Evolutionary conservation across 2,113 vertebrate genomes (phyloP).

Genomic region (Hymenochirus boettgeri): DNA sequence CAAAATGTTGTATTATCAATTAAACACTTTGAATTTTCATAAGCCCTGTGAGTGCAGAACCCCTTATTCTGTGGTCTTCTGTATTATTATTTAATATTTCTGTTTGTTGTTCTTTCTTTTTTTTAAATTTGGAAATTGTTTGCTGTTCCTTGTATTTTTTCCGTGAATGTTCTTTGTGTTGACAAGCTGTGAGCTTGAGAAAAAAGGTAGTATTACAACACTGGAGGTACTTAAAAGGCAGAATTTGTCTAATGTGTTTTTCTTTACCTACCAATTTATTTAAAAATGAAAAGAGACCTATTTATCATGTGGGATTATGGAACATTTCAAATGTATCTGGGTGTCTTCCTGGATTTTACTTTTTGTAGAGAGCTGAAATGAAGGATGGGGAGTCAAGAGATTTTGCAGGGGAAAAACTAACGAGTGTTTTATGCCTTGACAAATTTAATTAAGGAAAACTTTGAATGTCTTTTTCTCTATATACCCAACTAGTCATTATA

Average conservation of each 20-base stretch:
- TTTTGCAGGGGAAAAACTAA: slow-evolving; percentile 47
- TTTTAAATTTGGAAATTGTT: neutral
- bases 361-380: slow-evolving; percentile 46
- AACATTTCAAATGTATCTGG: slow-evolving; percentile 54
- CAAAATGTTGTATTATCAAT: too few relatives aligned
- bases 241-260: slow-evolving; percentile 1
- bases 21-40: too few relatives aligned
- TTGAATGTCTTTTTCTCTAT: slow-evolving; percentile 47
- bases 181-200: neutral
- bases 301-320: slow-evolving; percentile 48
- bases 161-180: too few relatives aligned
- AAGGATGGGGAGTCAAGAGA: slow-evolving; percentile 47
- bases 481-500: slow-evolving; percentile 23
- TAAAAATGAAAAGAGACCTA: slow-evolving; percentile 53
- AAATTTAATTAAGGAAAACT: slow-evolving; percentile 44
- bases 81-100: too few relatives aligned
- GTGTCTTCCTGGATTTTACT: slow-evolving; percentile 47
- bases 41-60: too few relatives aligned
- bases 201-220: neutral
- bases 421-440: slow-evolving; percentile 43
- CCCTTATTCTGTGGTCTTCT: too few relatives aligned
- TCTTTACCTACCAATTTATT: slow-evolving; percentile 50
- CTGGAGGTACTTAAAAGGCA: neutral
- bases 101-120: neutral
- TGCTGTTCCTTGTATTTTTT: too few relatives aligned